Percentiles rank a stretch among this genome's conserved stretches.
These are phyloP conservation scores for Ditula angustiorana DNA, from an alignment of 2,888 invertebrate species.

Conservation along the genomic window DNA sequence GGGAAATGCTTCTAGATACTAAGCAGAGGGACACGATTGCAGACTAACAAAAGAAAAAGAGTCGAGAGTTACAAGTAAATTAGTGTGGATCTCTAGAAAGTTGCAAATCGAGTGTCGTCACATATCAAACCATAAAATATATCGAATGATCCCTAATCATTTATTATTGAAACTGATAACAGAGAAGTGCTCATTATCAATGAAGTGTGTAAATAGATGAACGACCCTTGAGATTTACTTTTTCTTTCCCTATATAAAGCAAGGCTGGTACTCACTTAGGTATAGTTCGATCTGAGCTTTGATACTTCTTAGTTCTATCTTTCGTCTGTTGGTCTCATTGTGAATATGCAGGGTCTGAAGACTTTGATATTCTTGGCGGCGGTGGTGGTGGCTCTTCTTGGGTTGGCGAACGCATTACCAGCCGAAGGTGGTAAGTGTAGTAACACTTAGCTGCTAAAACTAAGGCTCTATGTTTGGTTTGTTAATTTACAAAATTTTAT, in stretches of 20 bases:
- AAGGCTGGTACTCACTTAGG: not conserved
- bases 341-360: conserved; percentile 33
- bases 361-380: conserved; percentile 10
- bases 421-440: conserved; percentile 17
- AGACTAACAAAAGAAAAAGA: too few species aligned
- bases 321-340: not conserved
- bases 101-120: not conserved
- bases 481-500: too few species aligned
- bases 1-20: too few species aligned
- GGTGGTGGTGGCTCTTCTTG: conserved; percentile 25
- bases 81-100: too few species aligned
- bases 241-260: not conserved
- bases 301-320: not conserved
- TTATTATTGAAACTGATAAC: not conserved
- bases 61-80: too few species aligned
- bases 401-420: conserved; percentile 15
- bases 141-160: not conserved
- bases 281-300: not conserved
- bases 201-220: not conserved
- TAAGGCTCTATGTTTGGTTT: too few species aligned
- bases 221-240: not conserved
- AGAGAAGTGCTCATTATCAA: not conserved
- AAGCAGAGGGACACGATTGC: too few species aligned
- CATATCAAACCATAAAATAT: not conserved
- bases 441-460: too few species aligned